A percentile compares a stretch with the other conserved stretches of the same genome.
Evolutionary conservation across 2,888 invertebrate species (phyloP).

Genomic region (Phania funesta): DNA sequence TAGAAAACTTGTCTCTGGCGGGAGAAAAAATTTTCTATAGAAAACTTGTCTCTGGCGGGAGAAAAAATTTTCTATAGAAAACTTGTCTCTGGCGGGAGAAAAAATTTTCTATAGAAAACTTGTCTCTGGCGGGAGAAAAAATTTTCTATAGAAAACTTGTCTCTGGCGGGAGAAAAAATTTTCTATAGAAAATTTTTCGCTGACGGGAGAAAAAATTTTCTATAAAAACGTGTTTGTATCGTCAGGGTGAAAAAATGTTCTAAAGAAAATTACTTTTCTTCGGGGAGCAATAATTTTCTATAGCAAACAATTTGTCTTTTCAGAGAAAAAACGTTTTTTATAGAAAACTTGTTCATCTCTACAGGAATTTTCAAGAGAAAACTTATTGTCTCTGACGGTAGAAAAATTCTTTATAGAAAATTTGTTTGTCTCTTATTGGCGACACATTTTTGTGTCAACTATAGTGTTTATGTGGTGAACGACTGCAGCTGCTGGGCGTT

Average conservation of each 20-base stretch:
- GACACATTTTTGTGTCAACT: background rate
- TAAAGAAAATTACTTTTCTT: background rate
- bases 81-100: too few species aligned
- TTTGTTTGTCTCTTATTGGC: too few species aligned
- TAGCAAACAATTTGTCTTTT: background rate
- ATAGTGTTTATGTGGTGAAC: background rate
- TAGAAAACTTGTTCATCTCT: background rate
- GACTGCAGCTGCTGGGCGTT: background rate
- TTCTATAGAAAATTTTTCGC: background rate
- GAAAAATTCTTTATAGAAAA: too few species aligned
- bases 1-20: background rate
- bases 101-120: background rate
- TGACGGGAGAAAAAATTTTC: background rate
- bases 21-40: background rate
- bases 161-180: background rate
- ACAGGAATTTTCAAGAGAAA: background rate
- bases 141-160: background rate
- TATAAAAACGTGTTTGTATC: background rate
- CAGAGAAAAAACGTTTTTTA: background rate
- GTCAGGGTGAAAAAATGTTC: too few species aligned
- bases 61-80: too few species aligned
- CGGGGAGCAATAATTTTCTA: too few species aligned
- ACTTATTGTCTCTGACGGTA: background rate
- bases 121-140: background rate
- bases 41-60: too few species aligned